Base-by-base conservation (phyloP, 1,140 invertebrate genomes). In the Hestina assimilis region DNA sequence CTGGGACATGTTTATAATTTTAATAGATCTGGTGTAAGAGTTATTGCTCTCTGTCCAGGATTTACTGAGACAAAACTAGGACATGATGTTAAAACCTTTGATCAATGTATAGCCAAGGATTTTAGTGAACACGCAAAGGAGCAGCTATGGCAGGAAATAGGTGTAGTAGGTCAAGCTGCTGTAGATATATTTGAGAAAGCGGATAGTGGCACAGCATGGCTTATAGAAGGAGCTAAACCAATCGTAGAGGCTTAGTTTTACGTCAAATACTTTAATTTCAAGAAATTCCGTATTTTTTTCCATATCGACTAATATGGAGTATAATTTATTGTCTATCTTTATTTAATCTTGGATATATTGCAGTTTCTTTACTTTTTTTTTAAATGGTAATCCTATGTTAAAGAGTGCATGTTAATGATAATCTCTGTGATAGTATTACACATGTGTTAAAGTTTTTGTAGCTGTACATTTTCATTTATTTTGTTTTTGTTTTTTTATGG, bases 11-110 rank as follows among this genome's bases (percentile, higher is more conserved):
- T 75, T 26, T 89, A 84, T 48, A 89, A 90, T 77, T 90, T 83
- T 53, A 89, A 90, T 42, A 87, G 89, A 77, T 89, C 85, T 15
- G 91, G 91, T 11, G 83, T 92, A 0, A 79, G 87, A 42, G 89
- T 91, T 15, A 61, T 92, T 6, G 85, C 81, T 1, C 70, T 92
- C 11, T 91, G 90, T 67, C 90, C 91, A 21, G 87, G 90, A 8
- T 85, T 89, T 1, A 90, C 90, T 5, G 79, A 83, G 11, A 86
- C 89, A 0, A 72, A 68, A 7, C 55, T 91, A 11, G 69, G 73
- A 11, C 56, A 57, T 1, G 75, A 82, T 59, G 81, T 89, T 0
- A 52, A 52, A 33, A 40, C 41, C 2, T 69, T 71, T 17, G 61
- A 72, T 7, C 47, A 59, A 12, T 23, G 40, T 7, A 28, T 59